Base-by-base conservation (phyloP, 2,113 vertebrate genomes). In the Oryzias curvinotus region DNA sequence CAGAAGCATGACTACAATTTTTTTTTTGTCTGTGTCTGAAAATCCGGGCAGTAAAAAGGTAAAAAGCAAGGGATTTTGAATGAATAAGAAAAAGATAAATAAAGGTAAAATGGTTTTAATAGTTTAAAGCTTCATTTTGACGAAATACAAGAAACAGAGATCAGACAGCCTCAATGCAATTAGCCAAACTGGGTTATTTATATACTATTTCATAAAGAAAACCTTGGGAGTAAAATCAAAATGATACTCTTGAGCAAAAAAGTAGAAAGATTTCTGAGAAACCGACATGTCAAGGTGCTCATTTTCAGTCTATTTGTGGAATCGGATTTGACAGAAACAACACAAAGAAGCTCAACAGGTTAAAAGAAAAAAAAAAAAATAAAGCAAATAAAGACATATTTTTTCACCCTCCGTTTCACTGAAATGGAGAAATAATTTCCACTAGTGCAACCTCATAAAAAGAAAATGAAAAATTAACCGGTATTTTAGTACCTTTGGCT, bases 401-500 rank as follows among this genome's bases (percentile, higher is more conserved):
- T 6, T 18, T 18, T 48, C 16, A 48, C n/a, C 19, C 47, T 18
- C 47, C 47, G 2, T 18, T 44, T 65, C 41, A 65, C 18, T 70
- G 47, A 82, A 80, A 77, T 57, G 78, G 52, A 71, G 57, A 77
- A 82, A 86, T 81, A 75, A 80, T 77, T 23, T 78, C 71, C 53
- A 62, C 17, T 7, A 48, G 65, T 48, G 45, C 36, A 54, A 57
- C 64, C 19, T 17, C 51, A 57, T 58, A 71, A 23, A 49, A 64
- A 68, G 1, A 65, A 52, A 78, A 54, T 13, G 12, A 46, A 45
- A 46, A 12, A 57, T 19, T 17, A 62, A 61, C 70, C n/a, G 61
- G 55, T 83, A 82, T 61, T 71, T 81, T 73, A 75, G 82, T 75
- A 41, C 63, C 85, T 87, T 83, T 72, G 71, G 69, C 76, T 71